These are phyloP conservation scores for Kryptopterus vitreolus DNA, from an alignment of 2,797 vertebrate genomes.

Conservation along the genomic window DNA sequence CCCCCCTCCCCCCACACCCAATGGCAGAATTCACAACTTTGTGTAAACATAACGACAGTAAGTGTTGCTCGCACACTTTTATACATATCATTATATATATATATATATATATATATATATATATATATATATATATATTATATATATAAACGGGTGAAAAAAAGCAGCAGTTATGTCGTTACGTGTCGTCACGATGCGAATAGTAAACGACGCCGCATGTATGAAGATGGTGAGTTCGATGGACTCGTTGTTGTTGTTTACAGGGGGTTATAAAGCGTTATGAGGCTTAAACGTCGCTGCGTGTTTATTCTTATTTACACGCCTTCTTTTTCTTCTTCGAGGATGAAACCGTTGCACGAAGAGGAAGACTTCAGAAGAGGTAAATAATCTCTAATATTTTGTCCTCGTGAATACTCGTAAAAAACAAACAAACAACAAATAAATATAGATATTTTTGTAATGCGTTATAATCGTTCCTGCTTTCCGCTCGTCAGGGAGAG, in stretches of 20 bases:
- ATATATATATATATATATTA: too few relatives aligned
- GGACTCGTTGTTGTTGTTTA: background rate
- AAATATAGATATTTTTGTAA: too few relatives aligned
- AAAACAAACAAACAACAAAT: too few relatives aligned
- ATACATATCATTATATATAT: too few relatives aligned
- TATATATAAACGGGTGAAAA: too few relatives aligned
- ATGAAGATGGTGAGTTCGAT: background rate
- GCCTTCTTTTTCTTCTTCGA: conserved; percentile 49
- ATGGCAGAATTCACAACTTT: too few relatives aligned
- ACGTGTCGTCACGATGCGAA: too few relatives aligned
- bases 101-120: too few relatives aligned
- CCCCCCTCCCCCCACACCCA: too few relatives aligned
- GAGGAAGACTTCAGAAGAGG: conserved; percentile 80
- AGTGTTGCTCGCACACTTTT: too few relatives aligned
- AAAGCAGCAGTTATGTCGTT: background rate
- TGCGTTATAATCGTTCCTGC: background rate
- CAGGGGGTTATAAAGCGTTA: background rate
- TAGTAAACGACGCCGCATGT: background rate
- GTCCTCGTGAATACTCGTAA: too few relatives aligned
- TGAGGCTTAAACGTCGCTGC: background rate
- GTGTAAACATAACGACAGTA: too few relatives aligned
- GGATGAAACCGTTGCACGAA: conserved; percentile 71
- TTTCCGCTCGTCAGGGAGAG: conserved; percentile 80
- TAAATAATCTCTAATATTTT: conserved; percentile 43
- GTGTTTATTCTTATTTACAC: conserved; percentile 24